phyloP scores from a whole-genome alignment of 1,140 invertebrate genomes.

The Gryllus bimaculatus region DNA sequence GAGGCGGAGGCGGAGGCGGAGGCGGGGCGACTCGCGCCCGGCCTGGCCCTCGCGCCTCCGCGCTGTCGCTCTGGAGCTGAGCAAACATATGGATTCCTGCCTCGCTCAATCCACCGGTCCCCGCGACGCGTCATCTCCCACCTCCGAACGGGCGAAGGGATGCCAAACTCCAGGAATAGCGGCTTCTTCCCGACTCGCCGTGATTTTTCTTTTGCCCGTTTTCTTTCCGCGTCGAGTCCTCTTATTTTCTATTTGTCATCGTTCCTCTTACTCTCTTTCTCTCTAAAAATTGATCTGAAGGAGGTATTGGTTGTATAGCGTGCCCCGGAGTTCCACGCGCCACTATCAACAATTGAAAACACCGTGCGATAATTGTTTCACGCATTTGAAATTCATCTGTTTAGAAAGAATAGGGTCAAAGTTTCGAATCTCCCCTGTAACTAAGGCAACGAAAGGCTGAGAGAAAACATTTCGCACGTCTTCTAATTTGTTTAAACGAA shows the following conservation, averaged over 20 bases:
- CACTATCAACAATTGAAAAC: too few relatives aligned
- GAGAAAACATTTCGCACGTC: too few relatives aligned
- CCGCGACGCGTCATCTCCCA: neutral
- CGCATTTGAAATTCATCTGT: too few relatives aligned
- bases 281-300: neutral
- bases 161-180: neutral
- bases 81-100: constrained; percentile 1
- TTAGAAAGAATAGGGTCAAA: too few relatives aligned
- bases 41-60: too few relatives aligned
- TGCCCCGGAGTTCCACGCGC: too few relatives aligned
- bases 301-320: neutral
- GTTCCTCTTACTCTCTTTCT: neutral
- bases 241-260: constrained; percentile 5
- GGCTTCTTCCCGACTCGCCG: neutral
- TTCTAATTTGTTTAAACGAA: too few relatives aligned
- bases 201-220: neutral
- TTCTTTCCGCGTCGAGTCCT: neutral
- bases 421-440: too few relatives aligned
- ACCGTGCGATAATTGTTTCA: too few relatives aligned
- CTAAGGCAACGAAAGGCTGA: too few relatives aligned
- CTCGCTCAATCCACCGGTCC: neutral
- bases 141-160: neutral
- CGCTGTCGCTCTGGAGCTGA: neutral
- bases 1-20: neutral
- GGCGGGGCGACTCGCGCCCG: too few relatives aligned